Conservation (phyloP, 2,113 vertebrate genomes). For the Lontra canadensis region DNA sequence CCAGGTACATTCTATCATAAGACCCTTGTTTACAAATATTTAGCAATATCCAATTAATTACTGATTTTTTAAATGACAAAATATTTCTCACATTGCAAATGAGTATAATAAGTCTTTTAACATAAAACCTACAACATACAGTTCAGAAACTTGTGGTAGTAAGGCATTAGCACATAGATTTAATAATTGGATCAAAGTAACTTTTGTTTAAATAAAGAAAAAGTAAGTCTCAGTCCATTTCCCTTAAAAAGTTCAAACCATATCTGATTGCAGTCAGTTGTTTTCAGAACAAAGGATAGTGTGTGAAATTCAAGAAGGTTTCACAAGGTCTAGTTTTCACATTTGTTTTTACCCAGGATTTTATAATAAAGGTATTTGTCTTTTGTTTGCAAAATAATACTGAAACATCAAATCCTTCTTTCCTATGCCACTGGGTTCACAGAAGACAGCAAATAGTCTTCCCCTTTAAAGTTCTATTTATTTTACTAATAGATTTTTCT, state of each 20-base stretch:
- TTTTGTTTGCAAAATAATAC: slow-evolving; percentile 43
- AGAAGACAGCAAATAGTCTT: slow-evolving; percentile 2
- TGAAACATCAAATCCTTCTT: slow-evolving; percentile 39
- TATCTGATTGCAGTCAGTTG: background rate
- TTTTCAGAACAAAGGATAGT: slow-evolving; percentile 48
- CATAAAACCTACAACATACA: background rate
- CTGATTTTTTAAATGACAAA: background rate
- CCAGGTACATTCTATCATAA: background rate
- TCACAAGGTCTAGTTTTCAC: background rate
- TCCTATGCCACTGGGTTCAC: background rate
- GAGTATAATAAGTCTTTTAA: background rate
- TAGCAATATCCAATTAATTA: background rate
- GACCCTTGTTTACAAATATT: background rate
- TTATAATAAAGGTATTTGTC: background rate
- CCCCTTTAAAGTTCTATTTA: slow-evolving; percentile 51
- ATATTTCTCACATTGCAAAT: background rate
- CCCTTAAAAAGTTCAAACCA: slow-evolving; percentile 23
- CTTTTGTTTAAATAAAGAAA: slow-evolving; percentile 16
- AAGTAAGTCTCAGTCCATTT: background rate
- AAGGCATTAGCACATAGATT: background rate
- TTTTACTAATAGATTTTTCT: slow-evolving; percentile 66
- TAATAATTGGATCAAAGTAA: background rate
- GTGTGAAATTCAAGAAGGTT: slow-evolving; percentile 1
- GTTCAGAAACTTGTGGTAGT: background rate
- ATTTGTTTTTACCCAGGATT: slow-evolving; percentile 3